Evolutionary conservation across 2,888 invertebrate genomes (phyloP).

Genomic region (Stenichneumon culpator): DNA sequence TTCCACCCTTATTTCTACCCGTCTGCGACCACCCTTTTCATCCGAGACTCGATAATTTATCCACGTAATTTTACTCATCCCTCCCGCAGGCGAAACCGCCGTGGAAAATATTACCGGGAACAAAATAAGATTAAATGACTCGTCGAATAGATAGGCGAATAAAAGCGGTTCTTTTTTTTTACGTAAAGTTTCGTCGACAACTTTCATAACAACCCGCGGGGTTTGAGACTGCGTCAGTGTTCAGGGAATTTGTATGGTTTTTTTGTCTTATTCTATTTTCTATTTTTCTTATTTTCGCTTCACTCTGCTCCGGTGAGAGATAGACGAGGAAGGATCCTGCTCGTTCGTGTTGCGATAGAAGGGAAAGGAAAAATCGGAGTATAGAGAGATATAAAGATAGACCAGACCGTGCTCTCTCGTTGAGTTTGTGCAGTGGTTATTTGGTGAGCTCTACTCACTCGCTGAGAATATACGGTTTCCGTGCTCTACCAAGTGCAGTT

Average conservation of each 20-base stretch:
- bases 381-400: slow-evolving; percentile 34
- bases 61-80: slow-evolving; percentile 58
- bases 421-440: slow-evolving; percentile 55
- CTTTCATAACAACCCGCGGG: background rate
- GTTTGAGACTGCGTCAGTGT: background rate
- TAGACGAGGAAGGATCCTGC: slow-evolving; percentile 1
- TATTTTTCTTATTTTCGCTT: slow-evolving; percentile 11
- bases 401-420: slow-evolving; percentile 43
- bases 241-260: slow-evolving; percentile 3
- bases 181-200: background rate
- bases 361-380: slow-evolving; percentile 46
- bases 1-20: slow-evolving; percentile 41
- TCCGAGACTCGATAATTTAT: slow-evolving; percentile 66
- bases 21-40: slow-evolving; percentile 40
- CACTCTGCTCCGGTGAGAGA: background rate
- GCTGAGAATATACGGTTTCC: slow-evolving; percentile 70
- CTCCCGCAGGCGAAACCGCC: slow-evolving; percentile 14
- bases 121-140: slow-evolving; percentile 50
- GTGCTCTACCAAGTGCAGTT: slow-evolving; percentile 72
- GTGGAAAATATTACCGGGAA: slow-evolving; percentile 43
- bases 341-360: slow-evolving; percentile 20
- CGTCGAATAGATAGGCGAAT: slow-evolving; percentile 36
- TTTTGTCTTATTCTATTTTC: background rate
- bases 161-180: background rate
- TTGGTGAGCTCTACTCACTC: slow-evolving; percentile 58